Evolutionary conservation across 2,888 invertebrate species (phyloP).

Genomic region (Lacanobia wlatinum): DNA sequence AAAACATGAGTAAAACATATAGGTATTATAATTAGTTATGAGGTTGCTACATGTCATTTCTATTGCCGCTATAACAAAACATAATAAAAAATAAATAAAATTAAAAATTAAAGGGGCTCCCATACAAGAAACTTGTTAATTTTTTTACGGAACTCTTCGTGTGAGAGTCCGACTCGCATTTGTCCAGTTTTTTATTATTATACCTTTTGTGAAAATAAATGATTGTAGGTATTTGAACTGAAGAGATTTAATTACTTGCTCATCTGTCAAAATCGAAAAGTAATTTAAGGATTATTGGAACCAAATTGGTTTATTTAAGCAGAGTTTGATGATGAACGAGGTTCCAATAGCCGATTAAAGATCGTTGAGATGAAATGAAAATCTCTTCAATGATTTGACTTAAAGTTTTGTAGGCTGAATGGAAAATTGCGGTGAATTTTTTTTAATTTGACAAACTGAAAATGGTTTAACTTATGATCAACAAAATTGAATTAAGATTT

Average conservation of each 20-base stretch:
- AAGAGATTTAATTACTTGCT: constrained; percentile 9
- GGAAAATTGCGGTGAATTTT: background rate
- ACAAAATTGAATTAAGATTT: background rate
- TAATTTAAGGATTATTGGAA: constrained; percentile 1
- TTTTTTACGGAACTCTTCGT: too few species aligned
- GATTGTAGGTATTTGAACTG: background rate
- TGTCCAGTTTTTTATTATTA: background rate
- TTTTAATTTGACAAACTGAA: background rate
- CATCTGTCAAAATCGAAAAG: constrained; percentile 33
- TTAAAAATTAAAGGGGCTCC: too few species aligned
- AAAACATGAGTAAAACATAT: too few species aligned
- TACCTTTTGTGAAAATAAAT: background rate
- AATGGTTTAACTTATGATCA: too few species aligned
- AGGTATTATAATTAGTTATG: too few species aligned
- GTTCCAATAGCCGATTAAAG: constrained; percentile 6
- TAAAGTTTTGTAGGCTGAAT: background rate
- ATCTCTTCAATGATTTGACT: background rate
- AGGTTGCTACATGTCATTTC: too few species aligned
- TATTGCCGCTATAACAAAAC: too few species aligned
- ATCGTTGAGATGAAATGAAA: background rate
- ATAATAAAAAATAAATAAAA: too few species aligned
- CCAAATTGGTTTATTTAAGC: constrained; percentile 12
- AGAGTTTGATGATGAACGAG: constrained; percentile 10
- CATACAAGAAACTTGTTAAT: too few species aligned
- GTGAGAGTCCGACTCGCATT: too few species aligned